Base-by-base conservation (phyloP, 53 echinoderm and acorn worm genomes). In the Mesocentrotus franciscanus region DNA sequence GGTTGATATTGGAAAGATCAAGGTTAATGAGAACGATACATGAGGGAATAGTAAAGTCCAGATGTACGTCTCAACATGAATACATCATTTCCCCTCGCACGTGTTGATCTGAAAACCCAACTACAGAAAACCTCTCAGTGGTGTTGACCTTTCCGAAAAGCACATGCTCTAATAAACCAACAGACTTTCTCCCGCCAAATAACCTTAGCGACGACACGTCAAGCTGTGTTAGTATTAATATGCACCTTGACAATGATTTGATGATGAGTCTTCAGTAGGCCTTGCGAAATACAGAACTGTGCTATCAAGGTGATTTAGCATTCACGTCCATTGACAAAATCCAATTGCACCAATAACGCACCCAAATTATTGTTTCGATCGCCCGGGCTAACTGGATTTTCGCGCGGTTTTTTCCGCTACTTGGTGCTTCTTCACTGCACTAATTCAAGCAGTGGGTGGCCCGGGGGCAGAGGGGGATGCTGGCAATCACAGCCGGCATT, bases 81-180 rank as follows among this genome's bases (percentile, higher is more conserved):
- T 16, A 81, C 42, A 39, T 8, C 81, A 39, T 39, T 33, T 81
- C 81, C 18, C 81, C 1, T 17, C 33, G 18, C 81, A 81, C 81
- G 81, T 36, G 81, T 81, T 39, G 39, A 42, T 81, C 39, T 81
- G 17, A 39, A 22, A 81, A 42, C 18, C 64, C 64, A 64, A 16
- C 14, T 0, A 81, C 36, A 81, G 42, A 81, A 34, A 16, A 81
- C 20, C 18, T 81, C 39, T 81, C 81, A 39, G 36, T 17, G 39
- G 42, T 49, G 81, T 81, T 81, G 81, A 81, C 81, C 81, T 81
- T 81, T 81, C 81, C 8, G 13, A 10, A 39, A 16, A 81, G 81
- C 81, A 81, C 81, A 81, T 81, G 81, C 36, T 81, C 36, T 81
- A 81, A 81, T 36, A 81, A 81, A 33, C 81, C 39, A 42, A 18